A percentile compares a stretch with the other conserved stretches of the same genome.
These are phyloP conservation scores for Thecophora atra DNA, from an alignment of 2,888 invertebrate genomes.

Conservation along the genomic window DNA sequence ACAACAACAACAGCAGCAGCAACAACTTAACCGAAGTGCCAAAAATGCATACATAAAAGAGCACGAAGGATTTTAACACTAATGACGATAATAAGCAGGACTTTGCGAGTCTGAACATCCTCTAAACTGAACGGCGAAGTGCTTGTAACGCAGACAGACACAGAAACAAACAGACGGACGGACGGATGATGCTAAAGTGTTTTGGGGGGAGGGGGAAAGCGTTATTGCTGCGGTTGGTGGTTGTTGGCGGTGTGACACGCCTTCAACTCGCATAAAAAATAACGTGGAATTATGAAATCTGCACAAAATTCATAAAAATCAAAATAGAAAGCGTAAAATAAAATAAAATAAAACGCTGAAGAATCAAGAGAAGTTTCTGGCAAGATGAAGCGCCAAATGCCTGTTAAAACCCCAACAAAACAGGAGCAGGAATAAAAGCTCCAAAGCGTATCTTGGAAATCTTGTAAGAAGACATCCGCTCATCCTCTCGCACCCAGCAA, in stretches of 20 bases:
- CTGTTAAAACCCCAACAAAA: background rate
- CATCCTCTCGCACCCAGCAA: background rate
- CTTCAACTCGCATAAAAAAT: slow-evolving; percentile 27
- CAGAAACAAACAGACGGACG: too few species aligned
- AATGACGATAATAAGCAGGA: slow-evolving; percentile 30
- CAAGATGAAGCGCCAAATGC: background rate
- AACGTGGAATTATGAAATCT: slow-evolving; percentile 33
- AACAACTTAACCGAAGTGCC: slow-evolving; percentile 17
- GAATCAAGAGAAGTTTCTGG: background rate
- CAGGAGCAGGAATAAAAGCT: background rate
- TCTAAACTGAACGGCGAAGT: slow-evolving; percentile 8
- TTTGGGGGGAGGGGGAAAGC: background rate
- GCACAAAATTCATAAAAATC: slow-evolving; percentile 10
- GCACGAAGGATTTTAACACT: slow-evolving; percentile 28
- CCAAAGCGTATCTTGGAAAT: slow-evolving; percentile 18
- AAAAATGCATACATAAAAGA: slow-evolving; percentile 20
- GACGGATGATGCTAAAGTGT: background rate
- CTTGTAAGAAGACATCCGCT: slow-evolving; percentile 3
- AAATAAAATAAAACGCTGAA: background rate
- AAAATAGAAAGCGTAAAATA: background rate
- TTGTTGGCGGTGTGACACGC: slow-evolving; percentile 6
- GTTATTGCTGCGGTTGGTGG: background rate
- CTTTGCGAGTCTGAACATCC: slow-evolving; percentile 24
- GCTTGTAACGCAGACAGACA: background rate
- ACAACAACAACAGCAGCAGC: background rate